Percentiles rank a stretch among this genome's conserved stretches.
phyloP scores from a whole-genome alignment of 2,797 vertebrate species.

The Falco concolor region DNA sequence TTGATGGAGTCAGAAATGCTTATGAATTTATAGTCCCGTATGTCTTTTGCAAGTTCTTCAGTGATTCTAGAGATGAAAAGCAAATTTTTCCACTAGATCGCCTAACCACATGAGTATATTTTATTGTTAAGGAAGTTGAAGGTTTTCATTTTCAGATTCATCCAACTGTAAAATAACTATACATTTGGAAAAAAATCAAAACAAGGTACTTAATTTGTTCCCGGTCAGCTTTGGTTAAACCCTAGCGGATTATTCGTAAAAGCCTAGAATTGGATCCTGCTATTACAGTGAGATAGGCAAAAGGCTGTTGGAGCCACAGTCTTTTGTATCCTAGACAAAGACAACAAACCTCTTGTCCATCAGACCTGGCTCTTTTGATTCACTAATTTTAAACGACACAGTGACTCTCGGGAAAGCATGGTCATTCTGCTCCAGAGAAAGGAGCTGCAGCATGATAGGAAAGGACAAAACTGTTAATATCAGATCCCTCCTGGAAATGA shows the following conservation, averaged over 20 bases:
- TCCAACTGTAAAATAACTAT: constrained; percentile 35
- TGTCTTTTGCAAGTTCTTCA: constrained; percentile 15
- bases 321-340: constrained; percentile 27
- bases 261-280: neutral
- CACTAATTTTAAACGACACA: constrained; percentile 28
- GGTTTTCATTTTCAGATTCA: constrained; percentile 52
- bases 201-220: constrained; percentile 25
- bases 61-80: constrained; percentile 13
- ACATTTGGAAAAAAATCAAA: constrained; percentile 45
- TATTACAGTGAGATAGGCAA: neutral
- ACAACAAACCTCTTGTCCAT: neutral
- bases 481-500: constrained; percentile 38
- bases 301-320: neutral
- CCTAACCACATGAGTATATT: constrained; percentile 8
- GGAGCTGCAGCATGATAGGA: neutral
- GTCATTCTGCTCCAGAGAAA: constrained; percentile 13
- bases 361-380: neutral
- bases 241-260: neutral
- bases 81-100: constrained; percentile 32
- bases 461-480: neutral
- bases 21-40: constrained; percentile 24
- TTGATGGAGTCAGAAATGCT: constrained; percentile 41
- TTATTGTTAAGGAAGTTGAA: constrained; percentile 42
- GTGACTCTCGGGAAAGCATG: neutral
- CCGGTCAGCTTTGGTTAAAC: neutral